Conservation (phyloP, 2,797 vertebrate genomes). For the Melanogrammus aeglefinus region DNA sequence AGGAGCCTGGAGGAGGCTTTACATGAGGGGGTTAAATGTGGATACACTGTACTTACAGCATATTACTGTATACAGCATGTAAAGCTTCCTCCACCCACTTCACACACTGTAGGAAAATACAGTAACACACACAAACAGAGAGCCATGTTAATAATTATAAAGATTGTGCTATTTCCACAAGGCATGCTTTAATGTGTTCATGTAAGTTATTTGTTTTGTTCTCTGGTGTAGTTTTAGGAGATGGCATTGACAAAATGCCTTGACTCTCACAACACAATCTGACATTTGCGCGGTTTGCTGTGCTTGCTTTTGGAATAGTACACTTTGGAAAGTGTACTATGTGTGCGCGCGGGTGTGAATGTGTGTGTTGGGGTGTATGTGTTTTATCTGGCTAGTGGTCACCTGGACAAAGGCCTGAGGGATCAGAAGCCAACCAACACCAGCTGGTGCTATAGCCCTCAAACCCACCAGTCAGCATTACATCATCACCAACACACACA, state of each 20-base stretch:
- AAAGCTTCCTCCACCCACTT: too few species aligned
- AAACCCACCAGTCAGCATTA: constrained; percentile 63
- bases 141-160: too few species aligned
- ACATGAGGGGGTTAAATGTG: too few species aligned
- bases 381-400: neutral
- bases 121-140: too few species aligned
- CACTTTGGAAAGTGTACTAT: neutral
- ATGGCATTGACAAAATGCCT: neutral
- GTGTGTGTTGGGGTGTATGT: neutral
- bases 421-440: constrained; percentile 56
- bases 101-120: too few species aligned
- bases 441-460: constrained; percentile 56
- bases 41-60: too few species aligned
- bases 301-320: neutral
- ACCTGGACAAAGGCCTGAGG: constrained; percentile 48
- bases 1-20: too few species aligned
- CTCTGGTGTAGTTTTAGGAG: too few species aligned
- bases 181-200: too few species aligned
- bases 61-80: too few species aligned
- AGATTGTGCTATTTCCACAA: too few species aligned
- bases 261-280: neutral
- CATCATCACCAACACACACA: constrained; percentile 6
- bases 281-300: neutral
- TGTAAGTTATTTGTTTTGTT: too few species aligned
- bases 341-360: neutral